Evolutionary conservation across 2,113 vertebrate genomes (phyloP).

Genomic region (Geococcyx californianus): DNA sequence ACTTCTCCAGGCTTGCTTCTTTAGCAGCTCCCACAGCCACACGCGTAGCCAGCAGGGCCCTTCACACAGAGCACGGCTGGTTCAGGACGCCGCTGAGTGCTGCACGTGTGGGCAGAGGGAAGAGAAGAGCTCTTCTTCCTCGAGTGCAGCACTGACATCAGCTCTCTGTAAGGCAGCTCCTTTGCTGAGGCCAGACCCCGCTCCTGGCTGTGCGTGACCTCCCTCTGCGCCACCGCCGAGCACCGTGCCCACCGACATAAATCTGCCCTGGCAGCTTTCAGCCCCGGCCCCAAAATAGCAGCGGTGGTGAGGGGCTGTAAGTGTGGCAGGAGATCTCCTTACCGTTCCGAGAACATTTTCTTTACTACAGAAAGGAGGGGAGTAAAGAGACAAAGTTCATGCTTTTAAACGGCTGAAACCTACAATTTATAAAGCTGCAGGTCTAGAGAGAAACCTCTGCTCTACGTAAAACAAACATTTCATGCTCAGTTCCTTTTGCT

Average conservation of each 20-base stretch:
- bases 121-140: neutral
- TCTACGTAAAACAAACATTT: neutral
- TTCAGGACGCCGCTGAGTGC: neutral
- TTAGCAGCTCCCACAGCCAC: neutral
- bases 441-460: neutral
- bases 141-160: neutral
- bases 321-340: neutral
- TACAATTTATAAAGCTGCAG: neutral
- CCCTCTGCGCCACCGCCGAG: neutral
- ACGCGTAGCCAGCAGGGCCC: neutral
- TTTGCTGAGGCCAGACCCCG: neutral
- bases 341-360: neutral
- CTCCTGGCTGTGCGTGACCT: neutral
- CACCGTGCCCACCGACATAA: neutral
- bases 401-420: neutral
- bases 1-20: neutral
- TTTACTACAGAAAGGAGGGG: neutral
- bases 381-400: neutral
- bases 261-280: neutral
- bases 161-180: neutral
- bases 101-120: neutral
- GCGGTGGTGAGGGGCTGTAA: rapidly evolving
- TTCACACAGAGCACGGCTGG: neutral
- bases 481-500: neutral
- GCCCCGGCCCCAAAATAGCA: neutral